phyloP scores from a whole-genome alignment of 1,140 invertebrate genomes.

The Brachionus sp. region DNA sequence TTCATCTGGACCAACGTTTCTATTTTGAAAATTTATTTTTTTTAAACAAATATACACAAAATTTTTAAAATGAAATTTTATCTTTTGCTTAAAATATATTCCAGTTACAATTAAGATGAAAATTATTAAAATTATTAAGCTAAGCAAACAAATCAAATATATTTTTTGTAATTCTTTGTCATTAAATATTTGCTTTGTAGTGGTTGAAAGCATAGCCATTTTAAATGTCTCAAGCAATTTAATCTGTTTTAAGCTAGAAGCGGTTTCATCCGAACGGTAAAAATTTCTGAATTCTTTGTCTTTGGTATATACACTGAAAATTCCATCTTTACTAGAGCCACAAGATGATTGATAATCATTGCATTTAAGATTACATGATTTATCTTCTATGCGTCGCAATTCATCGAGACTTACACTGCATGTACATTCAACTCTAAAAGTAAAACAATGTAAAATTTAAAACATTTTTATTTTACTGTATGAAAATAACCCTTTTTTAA shows the following conservation, averaged over 20 bases:
- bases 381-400: background rate
- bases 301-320: constrained; percentile 11
- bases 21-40: background rate
- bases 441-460: no score
- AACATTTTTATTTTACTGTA: no score
- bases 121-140: background rate
- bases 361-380: background rate
- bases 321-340: background rate
- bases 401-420: background rate
- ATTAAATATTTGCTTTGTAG: background rate
- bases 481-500: constrained; percentile 32
- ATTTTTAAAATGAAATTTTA: background rate
- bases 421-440: constrained; percentile 15
- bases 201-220: background rate
- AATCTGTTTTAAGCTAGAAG: background rate
- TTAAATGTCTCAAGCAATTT: background rate
- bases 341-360: background rate
- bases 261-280: background rate
- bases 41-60: background rate
- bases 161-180: background rate
- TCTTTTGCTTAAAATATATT: constrained; percentile 1
- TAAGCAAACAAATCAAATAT: background rate
- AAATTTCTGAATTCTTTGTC: background rate
- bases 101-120: background rate
- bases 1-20: background rate